phyloP scores from a whole-genome alignment of 2,888 invertebrate species.

The Monopis laevigella region DNA sequence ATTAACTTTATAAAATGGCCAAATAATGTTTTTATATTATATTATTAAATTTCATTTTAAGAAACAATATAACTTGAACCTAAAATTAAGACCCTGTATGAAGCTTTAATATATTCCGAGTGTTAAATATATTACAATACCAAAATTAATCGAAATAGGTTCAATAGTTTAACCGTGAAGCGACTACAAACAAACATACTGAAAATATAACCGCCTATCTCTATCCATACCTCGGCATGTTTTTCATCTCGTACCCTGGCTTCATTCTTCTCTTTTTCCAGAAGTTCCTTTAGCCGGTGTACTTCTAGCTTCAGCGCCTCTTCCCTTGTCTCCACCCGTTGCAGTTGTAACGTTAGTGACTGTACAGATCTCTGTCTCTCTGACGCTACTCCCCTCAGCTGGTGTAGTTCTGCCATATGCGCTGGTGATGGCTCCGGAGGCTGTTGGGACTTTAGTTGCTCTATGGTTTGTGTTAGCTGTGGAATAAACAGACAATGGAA shows the following conservation, averaged over 20 bases:
- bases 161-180: too few relatives aligned
- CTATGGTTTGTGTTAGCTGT: slow-evolving; percentile 42
- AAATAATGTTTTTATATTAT: too few relatives aligned
- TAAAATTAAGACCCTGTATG: too few relatives aligned
- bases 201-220: too few relatives aligned
- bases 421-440: slow-evolving; percentile 32
- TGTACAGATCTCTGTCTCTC: slow-evolving; percentile 70
- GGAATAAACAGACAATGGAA: too few relatives aligned
- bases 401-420: slow-evolving; percentile 45
- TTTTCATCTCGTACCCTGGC: slow-evolving; percentile 43
- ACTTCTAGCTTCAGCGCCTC: slow-evolving; percentile 52
- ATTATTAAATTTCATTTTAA: too few relatives aligned
- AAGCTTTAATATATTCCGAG: too few relatives aligned
- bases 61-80: too few relatives aligned
- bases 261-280: slow-evolving; percentile 54
- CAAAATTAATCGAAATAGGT: too few relatives aligned
- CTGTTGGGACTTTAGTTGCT: slow-evolving; percentile 28
- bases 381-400: slow-evolving; percentile 50
- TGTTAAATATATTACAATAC: too few relatives aligned
- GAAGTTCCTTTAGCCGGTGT: slow-evolving; percentile 48
- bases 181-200: too few relatives aligned
- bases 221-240: slow-evolving; percentile 37
- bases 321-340: slow-evolving; percentile 56
- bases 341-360: slow-evolving; percentile 61
- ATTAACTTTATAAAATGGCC: too few relatives aligned